Evolutionary conservation across 2,797 vertebrate species (phyloP), one percentile per base, ranked within the genome.

Genomic region (Agapornis canus): DNA sequence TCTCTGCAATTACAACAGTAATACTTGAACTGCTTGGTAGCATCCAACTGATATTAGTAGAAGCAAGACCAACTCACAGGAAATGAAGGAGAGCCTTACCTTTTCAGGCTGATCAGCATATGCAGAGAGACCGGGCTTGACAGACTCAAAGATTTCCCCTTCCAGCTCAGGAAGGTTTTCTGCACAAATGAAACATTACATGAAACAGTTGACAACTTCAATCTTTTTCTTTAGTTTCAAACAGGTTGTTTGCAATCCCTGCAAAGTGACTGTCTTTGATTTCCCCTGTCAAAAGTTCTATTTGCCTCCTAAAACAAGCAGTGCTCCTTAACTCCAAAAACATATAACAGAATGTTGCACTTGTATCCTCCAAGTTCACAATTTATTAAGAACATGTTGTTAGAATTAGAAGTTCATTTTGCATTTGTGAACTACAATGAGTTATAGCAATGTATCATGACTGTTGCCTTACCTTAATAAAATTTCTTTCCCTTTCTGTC

Each of bases 61-160:
- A 69, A 56, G 37, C 47, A 89, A 5, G 3, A 81, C 9, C 10
- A 52, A 5, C 11, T 54, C 14, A 17, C 7, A 49, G 22, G 18
- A 45, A 73, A 72, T 5, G 35, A 71, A 69, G 54, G 51, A 66
- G 2, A 69, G 22, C 22, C 98, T 95, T 97, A 99, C 99, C 98
- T 98, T 98, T 82, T 99, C 98, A 45, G 99, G 99, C 59, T 98
- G 98, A 97, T 99, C 98, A 95, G 98, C 99, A 90, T 99, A 99
- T 9, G 99, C 98, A 94, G 99, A 99, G 83, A 99, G 98, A 89
- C 99, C 99, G 27, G 99, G 99, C 95, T 99, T 99, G 96, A 99
- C 98, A 52, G 99, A 99, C 20, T 99, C 98, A 97, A 99, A 99
- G 96, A 99, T 98, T 97, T 99, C 99, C 95, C 98, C 98, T 97